Percentiles rank a stretch among this genome's conserved stretches.
Conservation (phyloP, 2,113 vertebrate genomes). For the Corvus moneduloides region DNA sequence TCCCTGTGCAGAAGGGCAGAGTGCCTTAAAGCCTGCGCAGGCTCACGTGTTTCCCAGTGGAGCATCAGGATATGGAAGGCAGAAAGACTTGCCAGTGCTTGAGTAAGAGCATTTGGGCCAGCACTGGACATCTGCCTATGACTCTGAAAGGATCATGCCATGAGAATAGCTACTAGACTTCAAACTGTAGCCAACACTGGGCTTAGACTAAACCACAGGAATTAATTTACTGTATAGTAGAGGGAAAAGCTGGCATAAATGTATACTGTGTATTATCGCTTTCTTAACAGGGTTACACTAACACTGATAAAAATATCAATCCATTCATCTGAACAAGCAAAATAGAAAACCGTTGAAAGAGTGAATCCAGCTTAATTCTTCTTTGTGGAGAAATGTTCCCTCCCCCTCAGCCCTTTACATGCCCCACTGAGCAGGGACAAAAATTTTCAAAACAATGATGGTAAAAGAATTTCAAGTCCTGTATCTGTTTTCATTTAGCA, state of each 20-base stretch:
- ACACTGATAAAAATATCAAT: background rate
- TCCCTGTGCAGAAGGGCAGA: background rate
- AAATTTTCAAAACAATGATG: background rate
- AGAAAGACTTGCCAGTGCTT: background rate
- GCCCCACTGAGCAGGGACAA: background rate
- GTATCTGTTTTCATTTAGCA: background rate
- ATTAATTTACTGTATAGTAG: background rate
- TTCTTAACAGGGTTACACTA: background rate
- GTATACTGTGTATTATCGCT: background rate
- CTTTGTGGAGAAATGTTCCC: background rate
- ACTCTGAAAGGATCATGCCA: background rate
- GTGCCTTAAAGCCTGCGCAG: background rate
- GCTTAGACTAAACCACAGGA: background rate
- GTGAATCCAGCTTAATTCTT: background rate
- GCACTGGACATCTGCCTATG: rapidly evolving
- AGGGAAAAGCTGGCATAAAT: background rate
- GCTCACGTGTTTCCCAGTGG: rapidly evolving
- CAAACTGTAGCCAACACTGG: no score
- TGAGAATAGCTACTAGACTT: background rate
- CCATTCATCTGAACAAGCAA: background rate
- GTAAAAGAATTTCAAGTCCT: background rate
- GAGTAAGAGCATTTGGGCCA: background rate
- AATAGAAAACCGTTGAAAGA: background rate
- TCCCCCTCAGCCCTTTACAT: background rate
- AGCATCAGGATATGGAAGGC: background rate